Evolutionary conservation across 2,888 invertebrate genomes (phyloP), one percentile per base, ranked within the genome.

Genomic region (Ophion slaviceki): DNA sequence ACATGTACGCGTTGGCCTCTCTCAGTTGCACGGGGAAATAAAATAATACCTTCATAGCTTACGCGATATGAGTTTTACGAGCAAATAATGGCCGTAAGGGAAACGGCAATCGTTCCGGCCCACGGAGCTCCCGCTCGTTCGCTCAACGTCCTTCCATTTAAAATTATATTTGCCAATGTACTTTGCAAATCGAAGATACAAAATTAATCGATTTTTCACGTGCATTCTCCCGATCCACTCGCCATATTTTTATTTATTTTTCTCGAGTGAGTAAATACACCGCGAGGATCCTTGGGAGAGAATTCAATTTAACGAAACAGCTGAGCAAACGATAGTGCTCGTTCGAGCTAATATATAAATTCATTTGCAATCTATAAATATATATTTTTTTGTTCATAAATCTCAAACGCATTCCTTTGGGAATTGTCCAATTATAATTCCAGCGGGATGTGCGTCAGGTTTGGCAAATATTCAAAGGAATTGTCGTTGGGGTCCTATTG

Each of bases 41-140:
- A 83, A 80, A 86, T 78, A 80, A 80, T 78, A 83, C 80, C 59
- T 77, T 80, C 80, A 77, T 86, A 80, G 64, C 76, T 80, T 75
- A 78, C 74, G 83, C 82, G 80, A 82, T 87, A 83, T 80, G 81
- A 86, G 88, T 88, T 89, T 90, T 90, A 89, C 88, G 85, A 89
- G 90, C 87, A 88, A 88, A 88, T 90, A 90, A 90, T 91, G 88
- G 89, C 88, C 80, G 36, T 71, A 74, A 88, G 88, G 88, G 85
- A 88, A 88, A 88, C 88, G 85, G 88, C 77, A 70, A 83, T 78
- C 74, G 78, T 78, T 83, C 81, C 70, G 62, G 61, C 28, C 45
- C 36, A 20, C 59, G 61, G 68, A 57, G 28, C 68, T 67, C 59
- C 3, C 53, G 20, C 74, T 67, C 36, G 6, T 53, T 20, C 66